phyloP scores from a whole-genome alignment of 2,113 vertebrate species.

The Sceloporus tristichus region DNA sequence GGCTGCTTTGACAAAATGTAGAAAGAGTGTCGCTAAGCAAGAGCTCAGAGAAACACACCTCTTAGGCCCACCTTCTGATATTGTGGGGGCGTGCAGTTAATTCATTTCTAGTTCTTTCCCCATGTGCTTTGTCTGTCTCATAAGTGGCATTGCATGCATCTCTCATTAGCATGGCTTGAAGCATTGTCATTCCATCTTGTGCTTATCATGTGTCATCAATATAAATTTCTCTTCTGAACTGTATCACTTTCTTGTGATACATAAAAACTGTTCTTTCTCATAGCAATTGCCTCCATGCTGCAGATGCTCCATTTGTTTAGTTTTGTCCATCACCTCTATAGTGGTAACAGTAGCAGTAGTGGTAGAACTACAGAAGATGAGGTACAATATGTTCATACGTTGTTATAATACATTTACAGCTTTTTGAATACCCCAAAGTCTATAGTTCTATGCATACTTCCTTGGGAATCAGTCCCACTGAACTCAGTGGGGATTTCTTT shows the following conservation, averaged over 20 bases:
- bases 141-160: neutral
- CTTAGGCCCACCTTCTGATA: neutral
- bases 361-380: neutral
- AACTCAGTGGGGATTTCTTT: neutral
- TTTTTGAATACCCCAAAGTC: neutral
- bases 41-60: neutral
- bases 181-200: neutral
- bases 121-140: neutral
- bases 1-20: neutral
- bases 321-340: neutral
- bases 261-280: neutral
- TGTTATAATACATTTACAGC: neutral
- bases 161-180: conserved; percentile 5
- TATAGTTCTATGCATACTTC: neutral
- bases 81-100: neutral
- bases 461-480: neutral
- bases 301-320: neutral
- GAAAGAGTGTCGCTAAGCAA: neutral
- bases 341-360: neutral
- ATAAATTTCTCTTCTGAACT: neutral
- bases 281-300: neutral
- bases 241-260: neutral
- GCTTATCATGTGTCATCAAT: neutral
- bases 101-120: neutral
- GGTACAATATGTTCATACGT: neutral